Percentiles rank a stretch among this genome's conserved stretches.
These are phyloP conservation scores for Tychaedon coryphoeus DNA, from an alignment of 2,113 vertebrate species.

Conservation along the genomic window DNA sequence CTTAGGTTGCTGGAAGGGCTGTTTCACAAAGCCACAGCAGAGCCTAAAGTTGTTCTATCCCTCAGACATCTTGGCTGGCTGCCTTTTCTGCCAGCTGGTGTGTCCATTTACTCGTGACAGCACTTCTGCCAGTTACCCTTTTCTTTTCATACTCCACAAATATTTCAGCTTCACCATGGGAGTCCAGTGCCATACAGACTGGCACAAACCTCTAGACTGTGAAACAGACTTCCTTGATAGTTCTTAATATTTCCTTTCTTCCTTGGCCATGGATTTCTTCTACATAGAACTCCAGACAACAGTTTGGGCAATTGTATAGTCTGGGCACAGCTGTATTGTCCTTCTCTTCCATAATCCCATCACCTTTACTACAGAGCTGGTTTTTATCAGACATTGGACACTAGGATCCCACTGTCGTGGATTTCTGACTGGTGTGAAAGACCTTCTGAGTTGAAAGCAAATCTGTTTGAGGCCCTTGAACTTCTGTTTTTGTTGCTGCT, in stretches of 20 bases:
- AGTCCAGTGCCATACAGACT: neutral
- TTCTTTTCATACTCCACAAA: neutral
- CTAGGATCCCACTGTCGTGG: neutral
- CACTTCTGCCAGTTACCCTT: neutral
- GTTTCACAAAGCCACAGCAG: conserved; percentile 17
- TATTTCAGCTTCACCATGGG: neutral
- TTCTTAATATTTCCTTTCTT: neutral
- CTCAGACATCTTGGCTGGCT: neutral
- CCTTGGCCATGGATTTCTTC: neutral
- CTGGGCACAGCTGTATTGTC: neutral
- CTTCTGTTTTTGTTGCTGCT: neutral
- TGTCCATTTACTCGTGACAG: neutral
- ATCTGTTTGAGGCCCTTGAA: neutral
- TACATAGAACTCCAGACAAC: neutral
- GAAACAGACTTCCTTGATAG: neutral
- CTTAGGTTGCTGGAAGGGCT: neutral
- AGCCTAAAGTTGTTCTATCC: neutral
- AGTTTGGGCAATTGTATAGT: neutral
- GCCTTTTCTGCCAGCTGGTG: neutral
- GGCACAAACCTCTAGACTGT: neutral
- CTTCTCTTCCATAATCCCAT: neutral
- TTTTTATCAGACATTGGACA: neutral
- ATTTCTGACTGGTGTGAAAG: neutral
- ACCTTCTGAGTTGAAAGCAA: neutral
- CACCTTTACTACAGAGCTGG: neutral